Base-by-base conservation (phyloP, 2,113 vertebrate genomes). In the Cavia porcellus region DNA sequence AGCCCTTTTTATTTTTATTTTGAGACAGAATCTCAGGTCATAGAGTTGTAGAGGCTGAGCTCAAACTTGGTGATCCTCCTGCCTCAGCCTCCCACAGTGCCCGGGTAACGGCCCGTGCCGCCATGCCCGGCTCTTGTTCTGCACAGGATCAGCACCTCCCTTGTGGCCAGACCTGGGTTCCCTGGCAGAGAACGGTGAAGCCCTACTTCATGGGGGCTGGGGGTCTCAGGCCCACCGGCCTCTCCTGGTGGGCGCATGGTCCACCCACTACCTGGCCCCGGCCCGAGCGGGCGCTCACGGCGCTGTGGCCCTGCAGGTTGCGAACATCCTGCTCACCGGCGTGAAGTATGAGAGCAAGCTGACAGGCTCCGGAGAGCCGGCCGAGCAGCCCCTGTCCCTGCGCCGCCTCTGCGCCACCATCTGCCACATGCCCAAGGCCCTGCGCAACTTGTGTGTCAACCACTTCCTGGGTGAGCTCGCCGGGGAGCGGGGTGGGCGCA, bases 381-480 rank as follows among this genome's bases (percentile, higher is more conserved):
- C 95, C 0, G 99, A 99, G 89, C 99, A 98, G 87, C 99, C 99
- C 0, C 99, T 99, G 98, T 99, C 99, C 0, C 96, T 99, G 98
- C 99, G 99, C 96, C 98, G 99, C 92, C 99, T 99, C 90, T 99
- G 99, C 87, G 98, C 99, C 5, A 99, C 99, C 98, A 99, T 99
- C 99, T 99, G 99, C 98, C 99, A 99, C 97, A 99, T 99, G 99
- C 99, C 99, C 81, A 99, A 99, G 59, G 99, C 99, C 10, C 98
- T 99, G 80, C 99, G 99, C 32, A 99, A 99, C 96, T 99, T 99
- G 96, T 99, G 99, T 96, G 99, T 99, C 98, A 99, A 99, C 98
- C 99, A 99, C 98, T 99, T 99, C 98, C 97, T 99, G 99, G 99
- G 99, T 99, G 98, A 99, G 98, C 83, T 24, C 10, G 7, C 42